Evolutionary conservation across 2,797 vertebrate genomes (phyloP), one percentile per base, ranked within the genome.

Genomic region (Spheniscus humboldti): DNA sequence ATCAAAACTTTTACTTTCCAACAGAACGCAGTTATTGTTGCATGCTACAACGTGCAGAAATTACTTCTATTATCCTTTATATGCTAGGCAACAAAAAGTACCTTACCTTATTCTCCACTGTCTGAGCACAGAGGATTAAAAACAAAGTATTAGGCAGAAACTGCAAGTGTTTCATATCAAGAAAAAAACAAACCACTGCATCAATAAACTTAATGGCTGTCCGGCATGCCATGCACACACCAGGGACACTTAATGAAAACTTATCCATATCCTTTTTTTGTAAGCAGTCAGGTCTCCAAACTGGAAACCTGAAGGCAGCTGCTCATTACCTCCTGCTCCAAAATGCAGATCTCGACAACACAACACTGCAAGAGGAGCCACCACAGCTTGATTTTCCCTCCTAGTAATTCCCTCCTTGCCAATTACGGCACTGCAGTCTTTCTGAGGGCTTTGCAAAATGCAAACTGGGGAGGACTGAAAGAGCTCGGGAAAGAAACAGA

Each of bases 381-480:
- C 64, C n/a, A 52, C 10, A 63, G 64, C 94, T 37, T 79, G 94
- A 92, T 92, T 85, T 93, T 95, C 92, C 93, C 81, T 92, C 64
- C 55, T 81, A 86, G 57, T 67, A 72, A 96, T 59, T 89, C 82
- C 90, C 72, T 82, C 86, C 88, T 72, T 92, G 78, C 84, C 67
- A 87, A 80, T 84, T 62, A 92, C 95, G 97, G 96, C 98, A 97
- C 82, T 97, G 97, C 96, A 97, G 96, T 97, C 96, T 95, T 98
- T 95, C 96, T 31, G 43, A 94, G 78, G 52, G 92, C 95, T 87
- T 78, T 72, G 66, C 73, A 67, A 86, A 95, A 93, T 48, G 64
- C 60, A 52, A 24, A 78, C 43, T 1, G 52, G 13, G 73, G 56
- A 80, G 60, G 75, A 57, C 45, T 78, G 72, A 41, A 88, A 86